Conservation (phyloP, 2,888 invertebrate species). For the Luperina nickerlii region DNA sequence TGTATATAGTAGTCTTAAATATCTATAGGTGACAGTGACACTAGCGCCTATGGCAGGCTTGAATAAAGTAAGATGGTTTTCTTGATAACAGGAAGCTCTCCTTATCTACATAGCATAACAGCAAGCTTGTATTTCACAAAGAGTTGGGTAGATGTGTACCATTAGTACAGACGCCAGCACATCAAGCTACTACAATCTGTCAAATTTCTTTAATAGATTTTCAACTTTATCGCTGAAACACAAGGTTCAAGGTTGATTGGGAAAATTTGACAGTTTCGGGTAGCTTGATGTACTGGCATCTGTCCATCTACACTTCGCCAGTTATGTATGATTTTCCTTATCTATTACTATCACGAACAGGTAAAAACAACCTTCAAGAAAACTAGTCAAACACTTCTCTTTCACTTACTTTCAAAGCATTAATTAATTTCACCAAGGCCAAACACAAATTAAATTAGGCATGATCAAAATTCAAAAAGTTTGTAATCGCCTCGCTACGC, state of each 20-base stretch:
- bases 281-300: no score
- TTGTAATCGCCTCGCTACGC: constrained; percentile 31
- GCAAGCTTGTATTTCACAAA: neutral
- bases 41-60: neutral
- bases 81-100: neutral
- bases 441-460: constrained; percentile 31
- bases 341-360: neutral
- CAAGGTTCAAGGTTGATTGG: no score
- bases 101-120: neutral
- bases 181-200: no score
- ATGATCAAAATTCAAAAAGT: constrained; percentile 55
- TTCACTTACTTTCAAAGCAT: neutral
- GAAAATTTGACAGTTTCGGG: no score
- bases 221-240: no score
- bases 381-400: neutral
- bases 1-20: neutral
- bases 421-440: constrained; percentile 16
- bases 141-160: neutral
- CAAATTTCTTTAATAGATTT: no score
- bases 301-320: no score
- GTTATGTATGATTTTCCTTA: neutral
- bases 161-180: no score
- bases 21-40: neutral
- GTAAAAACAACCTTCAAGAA: neutral
- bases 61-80: neutral